Conservation (phyloP, 2,888 invertebrate species). For the Thecocarcelia acutangulata region DNA sequence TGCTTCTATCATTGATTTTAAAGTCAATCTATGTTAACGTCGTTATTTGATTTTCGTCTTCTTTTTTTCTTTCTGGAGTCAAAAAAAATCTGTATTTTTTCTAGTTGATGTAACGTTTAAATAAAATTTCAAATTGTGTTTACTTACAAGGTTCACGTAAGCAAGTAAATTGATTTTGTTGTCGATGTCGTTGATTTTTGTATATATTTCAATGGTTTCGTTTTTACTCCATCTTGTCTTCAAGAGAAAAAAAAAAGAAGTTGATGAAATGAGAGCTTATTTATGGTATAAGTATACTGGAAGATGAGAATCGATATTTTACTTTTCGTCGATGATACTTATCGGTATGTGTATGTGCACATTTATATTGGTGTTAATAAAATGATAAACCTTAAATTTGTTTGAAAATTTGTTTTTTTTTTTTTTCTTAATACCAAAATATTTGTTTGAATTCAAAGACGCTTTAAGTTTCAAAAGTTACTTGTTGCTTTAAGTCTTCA, state of each 20-base stretch:
- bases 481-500: too few relatives aligned
- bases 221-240: constrained; percentile 11
- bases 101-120: constrained; percentile 63
- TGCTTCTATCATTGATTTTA: constrained; percentile 51
- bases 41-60: constrained; percentile 47
- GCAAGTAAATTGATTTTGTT: constrained; percentile 66
- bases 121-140: constrained; percentile 67
- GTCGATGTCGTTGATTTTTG: constrained; percentile 59
- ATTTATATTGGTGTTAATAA: constrained; percentile 45
- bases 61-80: constrained; percentile 10
- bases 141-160: constrained; percentile 63
- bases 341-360: constrained; percentile 24
- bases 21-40: constrained; percentile 60
- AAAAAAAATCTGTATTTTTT: constrained; percentile 32
- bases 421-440: too few relatives aligned
- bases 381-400: constrained; percentile 45
- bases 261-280: constrained; percentile 25
- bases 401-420: constrained; percentile 47
- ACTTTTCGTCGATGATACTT: constrained; percentile 39
- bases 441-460: too few relatives aligned
- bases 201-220: constrained; percentile 14
- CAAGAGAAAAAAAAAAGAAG: background rate
- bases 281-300: constrained; percentile 27
- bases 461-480: too few relatives aligned
- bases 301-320: constrained; percentile 50